These are phyloP conservation scores for Heliothis virescens DNA, from an alignment of 1,140 invertebrate genomes.

Conservation along the genomic window DNA sequence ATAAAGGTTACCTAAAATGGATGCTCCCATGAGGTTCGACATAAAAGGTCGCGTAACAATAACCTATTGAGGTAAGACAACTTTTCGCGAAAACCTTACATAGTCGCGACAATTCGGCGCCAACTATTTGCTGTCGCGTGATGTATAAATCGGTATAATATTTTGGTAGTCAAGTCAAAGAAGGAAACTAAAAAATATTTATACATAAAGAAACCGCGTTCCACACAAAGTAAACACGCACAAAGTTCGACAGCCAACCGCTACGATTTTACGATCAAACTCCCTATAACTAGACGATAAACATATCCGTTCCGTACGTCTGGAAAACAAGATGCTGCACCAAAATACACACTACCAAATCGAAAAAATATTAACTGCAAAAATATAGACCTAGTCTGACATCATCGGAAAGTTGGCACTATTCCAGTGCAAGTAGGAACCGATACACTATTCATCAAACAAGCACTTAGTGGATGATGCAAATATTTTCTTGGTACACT, in stretches of 20 bases:
- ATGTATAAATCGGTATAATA: constrained; percentile 5
- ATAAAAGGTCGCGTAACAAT: constrained; percentile 73
- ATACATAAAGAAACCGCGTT: constrained; percentile 20
- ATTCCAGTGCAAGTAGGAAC: constrained; percentile 31
- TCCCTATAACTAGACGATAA: constrained; percentile 72
- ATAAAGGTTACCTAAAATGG: constrained; percentile 57
- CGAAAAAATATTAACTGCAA: constrained; percentile 2
- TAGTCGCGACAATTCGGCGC: constrained; percentile 66
- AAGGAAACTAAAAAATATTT: constrained; percentile 31
- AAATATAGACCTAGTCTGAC: constrained; percentile 11
- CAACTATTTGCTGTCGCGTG: constrained; percentile 27
- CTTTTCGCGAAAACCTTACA: constrained; percentile 68
- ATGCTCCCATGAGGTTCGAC: constrained; percentile 59
- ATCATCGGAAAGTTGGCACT: constrained; percentile 32
- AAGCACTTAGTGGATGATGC: constrained; percentile 28
- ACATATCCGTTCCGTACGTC: constrained; percentile 66
- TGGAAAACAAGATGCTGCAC: constrained; percentile 73
- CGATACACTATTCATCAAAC: constrained; percentile 35
- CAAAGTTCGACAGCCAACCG: constrained; percentile 63
- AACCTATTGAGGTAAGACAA: constrained; percentile 62
- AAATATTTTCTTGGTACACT: constrained; percentile 17
- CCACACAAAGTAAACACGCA: constrained; percentile 54
- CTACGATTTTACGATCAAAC: constrained; percentile 69
- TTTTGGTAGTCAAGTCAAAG: constrained; percentile 26
- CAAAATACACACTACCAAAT: constrained; percentile 63